Evolutionary conservation across 1,140 invertebrate species (phyloP).

Genomic region (Zaprionus africanus): DNA sequence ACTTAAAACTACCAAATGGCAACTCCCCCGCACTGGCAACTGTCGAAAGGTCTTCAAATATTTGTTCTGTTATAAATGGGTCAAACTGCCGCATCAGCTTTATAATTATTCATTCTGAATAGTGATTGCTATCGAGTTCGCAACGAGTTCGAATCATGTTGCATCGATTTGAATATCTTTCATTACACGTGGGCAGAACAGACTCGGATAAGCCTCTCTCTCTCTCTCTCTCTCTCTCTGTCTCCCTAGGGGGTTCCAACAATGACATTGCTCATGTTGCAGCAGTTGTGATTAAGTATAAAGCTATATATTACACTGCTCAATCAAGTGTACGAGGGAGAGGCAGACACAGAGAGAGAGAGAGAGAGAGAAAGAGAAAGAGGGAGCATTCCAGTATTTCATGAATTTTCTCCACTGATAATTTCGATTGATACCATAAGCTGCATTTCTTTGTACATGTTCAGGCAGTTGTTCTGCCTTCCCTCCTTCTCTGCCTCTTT

Average conservation of each 20-base stretch:
- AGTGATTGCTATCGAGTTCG: constrained; percentile 5
- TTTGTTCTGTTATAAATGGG: constrained; percentile 8
- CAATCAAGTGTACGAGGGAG: not conserved
- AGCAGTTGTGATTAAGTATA: constrained; percentile 1
- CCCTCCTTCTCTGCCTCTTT: not conserved
- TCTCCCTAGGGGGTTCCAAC: not conserved
- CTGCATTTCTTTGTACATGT: constrained; percentile 5
- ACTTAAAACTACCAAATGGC: constrained; percentile 47
- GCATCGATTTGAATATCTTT: constrained; percentile 3
- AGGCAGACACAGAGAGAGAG: no score
- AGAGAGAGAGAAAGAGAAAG: no score
- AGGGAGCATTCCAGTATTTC: not conserved
- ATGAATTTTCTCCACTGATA: not conserved
- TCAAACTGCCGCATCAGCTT: constrained; percentile 20
- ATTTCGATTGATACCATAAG: constrained; percentile 4
- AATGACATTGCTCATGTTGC: not conserved
- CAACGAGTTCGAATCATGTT: no score
- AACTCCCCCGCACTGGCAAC: constrained; percentile 16
- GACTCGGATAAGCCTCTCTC: not conserved
- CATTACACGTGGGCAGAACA: not conserved
- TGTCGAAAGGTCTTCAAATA: constrained; percentile 28
- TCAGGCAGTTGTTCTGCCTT: not conserved
- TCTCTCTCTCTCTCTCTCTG: no score
- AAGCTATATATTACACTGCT: not conserved
- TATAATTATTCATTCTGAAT: constrained; percentile 19